These are phyloP conservation scores for Felis chaus DNA, from an alignment of 2,113 vertebrate species.

Conservation along the genomic window DNA sequence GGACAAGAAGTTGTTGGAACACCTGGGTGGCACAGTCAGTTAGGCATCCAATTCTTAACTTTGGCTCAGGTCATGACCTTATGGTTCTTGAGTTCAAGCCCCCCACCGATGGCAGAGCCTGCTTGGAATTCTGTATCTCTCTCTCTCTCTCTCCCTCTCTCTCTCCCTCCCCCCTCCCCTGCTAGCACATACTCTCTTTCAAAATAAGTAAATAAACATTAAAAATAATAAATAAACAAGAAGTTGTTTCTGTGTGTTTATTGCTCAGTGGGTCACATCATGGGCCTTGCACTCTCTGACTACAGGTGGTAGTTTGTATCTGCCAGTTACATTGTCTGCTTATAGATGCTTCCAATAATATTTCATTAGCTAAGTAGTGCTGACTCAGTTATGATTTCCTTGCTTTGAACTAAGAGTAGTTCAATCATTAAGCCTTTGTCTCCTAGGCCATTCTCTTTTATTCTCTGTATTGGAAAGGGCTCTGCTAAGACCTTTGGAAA, in stretches of 20 bases:
- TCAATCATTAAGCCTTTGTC: background rate
- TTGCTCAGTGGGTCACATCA: background rate
- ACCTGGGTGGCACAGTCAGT: too few relatives aligned
- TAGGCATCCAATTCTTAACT: too few relatives aligned
- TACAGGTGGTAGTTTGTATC: background rate
- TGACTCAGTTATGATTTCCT: background rate
- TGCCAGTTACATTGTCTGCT: background rate
- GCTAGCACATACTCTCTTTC: too few relatives aligned
- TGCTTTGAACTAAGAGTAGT: background rate
- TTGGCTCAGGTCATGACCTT: too few relatives aligned
- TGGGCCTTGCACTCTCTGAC: background rate
- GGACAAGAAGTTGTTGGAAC: background rate
- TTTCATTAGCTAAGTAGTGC: background rate
- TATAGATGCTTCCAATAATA: background rate
- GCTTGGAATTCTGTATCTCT: too few relatives aligned
- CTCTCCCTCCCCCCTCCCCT: too few relatives aligned
- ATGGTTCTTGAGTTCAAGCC: too few relatives aligned
- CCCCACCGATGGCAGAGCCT: too few relatives aligned
- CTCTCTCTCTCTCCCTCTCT: too few relatives aligned
- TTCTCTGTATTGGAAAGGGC: background rate
- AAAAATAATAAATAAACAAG: background rate
- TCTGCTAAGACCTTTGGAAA: background rate
- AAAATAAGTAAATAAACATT: too few relatives aligned
- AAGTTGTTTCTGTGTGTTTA: background rate
- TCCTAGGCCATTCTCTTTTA: background rate